Evolutionary conservation across 2,113 vertebrate species (phyloP).

Genomic region (Dasyurus viverrinus): DNA sequence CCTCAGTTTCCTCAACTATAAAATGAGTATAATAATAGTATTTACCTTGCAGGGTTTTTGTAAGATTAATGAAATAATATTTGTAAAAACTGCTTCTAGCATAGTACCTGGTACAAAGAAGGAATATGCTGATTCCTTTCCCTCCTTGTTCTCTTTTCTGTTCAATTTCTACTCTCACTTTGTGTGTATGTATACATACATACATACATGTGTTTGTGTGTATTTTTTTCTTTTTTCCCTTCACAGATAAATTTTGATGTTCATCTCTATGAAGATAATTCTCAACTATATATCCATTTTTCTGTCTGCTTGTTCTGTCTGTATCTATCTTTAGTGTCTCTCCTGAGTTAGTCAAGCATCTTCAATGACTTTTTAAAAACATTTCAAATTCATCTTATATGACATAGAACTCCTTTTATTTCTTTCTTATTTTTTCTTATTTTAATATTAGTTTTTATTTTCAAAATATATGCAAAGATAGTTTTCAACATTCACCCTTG

Average conservation of each 20-base stretch:
- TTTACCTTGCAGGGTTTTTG: background rate
- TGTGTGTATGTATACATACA: no score
- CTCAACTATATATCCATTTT: background rate
- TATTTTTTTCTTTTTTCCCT: no score
- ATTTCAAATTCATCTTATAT: constrained; percentile 1
- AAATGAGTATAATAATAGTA: background rate
- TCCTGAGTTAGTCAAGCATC: background rate
- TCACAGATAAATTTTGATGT: background rate
- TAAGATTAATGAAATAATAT: background rate
- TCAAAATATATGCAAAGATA: no score
- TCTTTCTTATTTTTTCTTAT: background rate
- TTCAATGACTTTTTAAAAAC: background rate
- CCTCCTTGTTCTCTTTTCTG: background rate
- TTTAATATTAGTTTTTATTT: no score
- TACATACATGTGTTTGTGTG: no score
- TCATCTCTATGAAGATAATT: background rate
- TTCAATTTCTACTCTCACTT: background rate
- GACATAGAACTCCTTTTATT: constrained; percentile 10
- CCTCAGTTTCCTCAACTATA: background rate
- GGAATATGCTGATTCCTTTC: background rate
- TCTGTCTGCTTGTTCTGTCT: background rate
- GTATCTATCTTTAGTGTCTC: background rate
- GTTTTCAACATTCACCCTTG: no score
- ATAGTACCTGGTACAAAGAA: background rate
- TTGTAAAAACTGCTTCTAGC: background rate